These are phyloP conservation scores for Holothuria leucospilota DNA, from an alignment of 53 echinoderm and acorn worm species.

Conservation along the genomic window DNA sequence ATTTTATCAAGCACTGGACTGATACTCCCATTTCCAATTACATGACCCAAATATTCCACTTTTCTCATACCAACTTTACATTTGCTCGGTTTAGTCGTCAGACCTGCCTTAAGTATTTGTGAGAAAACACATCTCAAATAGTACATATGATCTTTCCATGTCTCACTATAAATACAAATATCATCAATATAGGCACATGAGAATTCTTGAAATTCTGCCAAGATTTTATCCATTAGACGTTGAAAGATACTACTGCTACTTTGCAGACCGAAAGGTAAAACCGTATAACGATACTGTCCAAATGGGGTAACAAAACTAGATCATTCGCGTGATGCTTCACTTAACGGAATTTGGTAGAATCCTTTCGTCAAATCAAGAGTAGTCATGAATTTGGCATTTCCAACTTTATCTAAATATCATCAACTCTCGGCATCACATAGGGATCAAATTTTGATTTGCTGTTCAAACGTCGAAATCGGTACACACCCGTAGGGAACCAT, in stretches of 20 bases:
- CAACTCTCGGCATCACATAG: conserved; percentile 30
- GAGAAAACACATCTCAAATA: neutral
- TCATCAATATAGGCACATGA: conserved; percentile 19
- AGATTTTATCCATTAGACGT: conserved; percentile 7
- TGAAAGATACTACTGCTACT: conserved; percentile 17
- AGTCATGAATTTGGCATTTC: neutral
- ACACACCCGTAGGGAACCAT: conserved; percentile 2
- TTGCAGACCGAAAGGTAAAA: conserved; percentile 29
- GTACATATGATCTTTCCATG: neutral
- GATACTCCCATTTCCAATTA: neutral
- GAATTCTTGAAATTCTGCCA: conserved; percentile 3
- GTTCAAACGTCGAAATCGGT: conserved; percentile 21
- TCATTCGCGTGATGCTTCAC: neutral
- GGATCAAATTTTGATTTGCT: conserved; percentile 12
- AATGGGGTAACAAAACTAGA: conserved; percentile 37
- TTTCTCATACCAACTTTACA: too few species aligned
- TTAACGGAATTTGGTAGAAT: conserved; percentile 30
- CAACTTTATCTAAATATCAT: conserved; percentile 39
- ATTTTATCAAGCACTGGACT: neutral
- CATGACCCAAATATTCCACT: neutral
- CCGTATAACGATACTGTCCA: conserved; percentile 49
- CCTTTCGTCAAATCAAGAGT: conserved; percentile 43
- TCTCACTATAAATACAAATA: neutral
- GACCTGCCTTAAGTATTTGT: neutral
- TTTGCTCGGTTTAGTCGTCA: too few species aligned